Evolutionary conservation across 1,140 invertebrate genomes (phyloP).

Genomic region (Drosophila aff.): DNA sequence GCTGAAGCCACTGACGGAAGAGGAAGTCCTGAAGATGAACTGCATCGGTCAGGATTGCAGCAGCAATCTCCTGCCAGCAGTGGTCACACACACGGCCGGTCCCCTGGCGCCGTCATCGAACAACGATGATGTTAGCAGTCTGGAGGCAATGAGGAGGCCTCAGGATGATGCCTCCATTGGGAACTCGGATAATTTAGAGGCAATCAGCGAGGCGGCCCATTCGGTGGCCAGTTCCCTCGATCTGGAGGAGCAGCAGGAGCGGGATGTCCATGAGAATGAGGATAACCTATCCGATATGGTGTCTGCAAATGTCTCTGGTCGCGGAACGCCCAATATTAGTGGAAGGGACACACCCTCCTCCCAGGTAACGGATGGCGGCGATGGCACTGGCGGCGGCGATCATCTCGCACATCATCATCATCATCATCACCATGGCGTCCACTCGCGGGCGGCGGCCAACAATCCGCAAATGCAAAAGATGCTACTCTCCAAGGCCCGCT

Average conservation of each 20-base stretch:
- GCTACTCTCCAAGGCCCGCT: conserved; percentile 91
- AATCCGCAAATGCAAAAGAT: conserved; percentile 86
- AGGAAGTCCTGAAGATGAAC: conserved; percentile 84
- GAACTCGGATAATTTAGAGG: conserved; percentile 97
- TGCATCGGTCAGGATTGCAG: conserved; percentile 72
- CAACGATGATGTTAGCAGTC: conserved; percentile 72
- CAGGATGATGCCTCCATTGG: conserved; percentile 95
- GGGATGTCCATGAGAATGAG: conserved; percentile 86
- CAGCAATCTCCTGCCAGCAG: conserved; percentile 49
- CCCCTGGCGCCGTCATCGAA: conserved; percentile 61
- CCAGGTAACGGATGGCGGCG: conserved; percentile 93
- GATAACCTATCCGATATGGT: conserved; percentile 98
- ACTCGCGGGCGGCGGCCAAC: conserved; percentile 85
- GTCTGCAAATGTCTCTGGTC: conserved; percentile 97
- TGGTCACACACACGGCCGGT: conserved; percentile 21
- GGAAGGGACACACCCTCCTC: conserved; percentile 98
- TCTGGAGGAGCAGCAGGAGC: conserved; percentile 94
- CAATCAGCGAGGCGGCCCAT: conserved; percentile 95
- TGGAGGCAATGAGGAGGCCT: conserved; percentile 83
- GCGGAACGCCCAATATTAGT: conserved; percentile 91
- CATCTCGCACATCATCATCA: conserved; percentile 50
- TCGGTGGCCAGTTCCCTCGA: conserved; percentile 97
- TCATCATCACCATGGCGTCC: conserved; percentile 82
- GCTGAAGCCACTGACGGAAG: conserved; percentile 78
- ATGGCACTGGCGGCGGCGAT: conserved; percentile 84